These are phyloP conservation scores for Procambarus virginalis DNA, from an alignment of 1,140 invertebrate genomes.

Conservation along the genomic window DNA sequence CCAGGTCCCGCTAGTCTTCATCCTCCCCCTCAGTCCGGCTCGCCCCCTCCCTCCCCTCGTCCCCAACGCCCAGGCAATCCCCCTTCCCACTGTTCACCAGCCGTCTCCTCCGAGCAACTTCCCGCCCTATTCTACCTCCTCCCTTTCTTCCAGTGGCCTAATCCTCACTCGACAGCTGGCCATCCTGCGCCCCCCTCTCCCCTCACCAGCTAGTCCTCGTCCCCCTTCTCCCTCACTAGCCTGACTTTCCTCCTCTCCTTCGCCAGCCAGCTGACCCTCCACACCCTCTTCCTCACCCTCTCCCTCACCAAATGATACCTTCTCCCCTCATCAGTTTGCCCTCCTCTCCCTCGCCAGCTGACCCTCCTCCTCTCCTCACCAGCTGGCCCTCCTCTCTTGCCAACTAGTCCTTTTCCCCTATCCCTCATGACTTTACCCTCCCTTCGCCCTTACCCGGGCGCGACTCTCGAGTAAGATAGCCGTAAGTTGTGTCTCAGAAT, in stretches of 20 bases:
- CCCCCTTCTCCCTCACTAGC: not conserved
- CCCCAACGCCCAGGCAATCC: too few relatives aligned
- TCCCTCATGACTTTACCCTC: not conserved
- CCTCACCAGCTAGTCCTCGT: not conserved
- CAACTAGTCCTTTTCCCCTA: not conserved
- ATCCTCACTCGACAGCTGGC: too few relatives aligned
- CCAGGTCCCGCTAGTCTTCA: not conserved
- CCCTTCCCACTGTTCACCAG: too few relatives aligned
- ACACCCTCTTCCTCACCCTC: not conserved
- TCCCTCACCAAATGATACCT: not conserved
- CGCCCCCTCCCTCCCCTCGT: not conserved
- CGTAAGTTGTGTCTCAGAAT: not conserved
- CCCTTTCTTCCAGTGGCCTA: too few relatives aligned
- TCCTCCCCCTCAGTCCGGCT: not conserved
- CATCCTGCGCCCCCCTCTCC: not conserved
- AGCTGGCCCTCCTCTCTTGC: not conserved
- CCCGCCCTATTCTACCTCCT: too few relatives aligned
- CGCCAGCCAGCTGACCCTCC: not conserved
- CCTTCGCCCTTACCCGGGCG: not conserved
- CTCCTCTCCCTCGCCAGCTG: not conserved
- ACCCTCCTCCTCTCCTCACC: not conserved
- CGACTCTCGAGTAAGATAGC: not conserved
- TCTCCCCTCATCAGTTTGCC: not conserved
- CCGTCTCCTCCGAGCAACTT: too few relatives aligned
- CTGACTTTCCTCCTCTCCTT: not conserved